A percentile compares a stretch with the other conserved stretches of the same genome.
Evolutionary conservation across 2,888 invertebrate genomes (phyloP).

Genomic region (Hirtodrosophila confusa): DNA sequence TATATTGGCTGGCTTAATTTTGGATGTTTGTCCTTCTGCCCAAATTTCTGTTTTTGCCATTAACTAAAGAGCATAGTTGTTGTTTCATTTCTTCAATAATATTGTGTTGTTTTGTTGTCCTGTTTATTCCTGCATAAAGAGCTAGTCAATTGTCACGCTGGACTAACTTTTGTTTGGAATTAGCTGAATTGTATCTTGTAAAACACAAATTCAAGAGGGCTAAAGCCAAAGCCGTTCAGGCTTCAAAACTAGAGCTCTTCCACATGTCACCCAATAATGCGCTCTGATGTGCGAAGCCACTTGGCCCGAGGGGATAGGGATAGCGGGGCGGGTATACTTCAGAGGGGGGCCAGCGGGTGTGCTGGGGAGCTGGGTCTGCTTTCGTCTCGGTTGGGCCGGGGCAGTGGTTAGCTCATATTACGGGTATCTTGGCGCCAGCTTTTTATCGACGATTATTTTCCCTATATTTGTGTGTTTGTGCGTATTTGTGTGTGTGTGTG

Average conservation of each 20-base stretch:
- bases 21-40: no score
- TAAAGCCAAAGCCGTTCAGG: slow-evolving; percentile 57
- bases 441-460: slow-evolving; percentile 77
- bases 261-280: slow-evolving; percentile 77
- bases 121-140: slow-evolving; percentile 33
- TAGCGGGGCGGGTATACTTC: background rate
- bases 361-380: slow-evolving; percentile 14
- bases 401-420: slow-evolving; percentile 78
- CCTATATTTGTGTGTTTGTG: slow-evolving; percentile 53
- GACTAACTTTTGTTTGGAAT: slow-evolving; percentile 78
- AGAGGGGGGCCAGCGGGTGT: background rate
- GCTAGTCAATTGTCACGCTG: slow-evolving; percentile 68
- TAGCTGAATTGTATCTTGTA: slow-evolving; percentile 79
- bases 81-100: background rate
- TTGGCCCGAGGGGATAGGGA: slow-evolving; percentile 45
- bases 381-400: slow-evolving; percentile 39
- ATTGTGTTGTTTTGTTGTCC: slow-evolving; percentile 3
- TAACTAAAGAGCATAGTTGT: slow-evolving; percentile 1
- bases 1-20: no score
- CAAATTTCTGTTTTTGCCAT: no score
- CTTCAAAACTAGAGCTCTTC: slow-evolving; percentile 76
- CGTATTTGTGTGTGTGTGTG: slow-evolving; percentile 22
- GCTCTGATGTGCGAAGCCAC: slow-evolving; percentile 76
- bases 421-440: slow-evolving; percentile 78
- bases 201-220: slow-evolving; percentile 77